A percentile compares a stretch with the other conserved stretches of the same genome.
These are phyloP conservation scores for Montipora cactus DNA, from an alignment of 64 coral and sea anemone genomes.

Conservation along the genomic window DNA sequence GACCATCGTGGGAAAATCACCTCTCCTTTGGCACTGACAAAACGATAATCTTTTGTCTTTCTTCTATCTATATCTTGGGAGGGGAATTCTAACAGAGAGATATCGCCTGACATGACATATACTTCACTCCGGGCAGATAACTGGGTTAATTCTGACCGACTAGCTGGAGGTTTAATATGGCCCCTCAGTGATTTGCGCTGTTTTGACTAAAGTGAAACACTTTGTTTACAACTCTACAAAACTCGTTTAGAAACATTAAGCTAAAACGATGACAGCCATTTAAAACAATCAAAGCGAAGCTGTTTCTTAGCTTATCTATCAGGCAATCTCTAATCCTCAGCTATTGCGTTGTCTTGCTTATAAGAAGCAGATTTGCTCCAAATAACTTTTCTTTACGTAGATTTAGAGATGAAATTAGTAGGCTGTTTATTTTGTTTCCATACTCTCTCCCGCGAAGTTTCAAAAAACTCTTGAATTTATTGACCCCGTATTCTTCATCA, in stretches of 20 bases:
- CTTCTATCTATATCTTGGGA: neutral
- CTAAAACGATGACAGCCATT: conserved; percentile 20
- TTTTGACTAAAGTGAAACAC: neutral
- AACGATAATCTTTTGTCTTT: neutral
- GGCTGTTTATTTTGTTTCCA: neutral
- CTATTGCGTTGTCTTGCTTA: neutral
- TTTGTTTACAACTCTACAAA: neutral
- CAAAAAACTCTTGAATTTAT: neutral
- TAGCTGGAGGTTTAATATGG: neutral
- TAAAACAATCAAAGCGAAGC: conserved; percentile 1
- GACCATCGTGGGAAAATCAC: conserved; percentile 52
- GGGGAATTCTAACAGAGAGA: neutral
- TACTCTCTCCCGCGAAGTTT: neutral
- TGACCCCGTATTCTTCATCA: neutral
- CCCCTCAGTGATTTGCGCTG: neutral
- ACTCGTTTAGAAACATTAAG: neutral
- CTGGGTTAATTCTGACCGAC: neutral
- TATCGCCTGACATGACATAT: neutral
- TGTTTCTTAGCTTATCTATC: conserved; percentile 1
- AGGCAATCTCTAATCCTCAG: neutral
- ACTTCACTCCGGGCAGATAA: neutral
- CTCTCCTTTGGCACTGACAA: neutral
- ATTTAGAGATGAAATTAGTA: neutral
- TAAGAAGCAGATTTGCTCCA: neutral
- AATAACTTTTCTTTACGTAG: neutral